Base-by-base conservation (phyloP, 2,888 invertebrate genomes). In the Thecophora atra region DNA sequence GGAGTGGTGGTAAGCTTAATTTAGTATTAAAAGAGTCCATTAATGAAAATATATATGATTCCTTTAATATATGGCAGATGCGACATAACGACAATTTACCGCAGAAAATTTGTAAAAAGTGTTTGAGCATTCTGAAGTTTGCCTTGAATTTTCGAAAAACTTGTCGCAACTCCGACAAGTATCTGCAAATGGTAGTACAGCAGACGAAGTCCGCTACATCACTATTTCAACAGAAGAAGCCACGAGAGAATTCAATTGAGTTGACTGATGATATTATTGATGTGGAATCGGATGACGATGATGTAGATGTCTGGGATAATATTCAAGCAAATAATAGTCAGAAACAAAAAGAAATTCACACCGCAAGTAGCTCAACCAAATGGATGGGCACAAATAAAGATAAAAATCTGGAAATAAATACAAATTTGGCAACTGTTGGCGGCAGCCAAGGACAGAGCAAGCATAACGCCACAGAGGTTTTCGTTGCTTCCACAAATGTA, bases 11-110 rank as follows among this genome's bases (percentile, higher is more conserved):
- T 78, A 74, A 76, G 72, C n/a, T n/a, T 56, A 28, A 54, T 15
- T n/a, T n/a, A n/a, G n/a, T 66, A 11, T 19, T 37, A 51, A 1
- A 52, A 28, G 6, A 21, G n/a, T n/a, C n/a, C n/a, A n/a, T n/a
- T n/a, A 19, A 42, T 24, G 3, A 24, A 4, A 26, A 3, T 42
- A n/a, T 24, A 19, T 54, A 54, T 8, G n/a, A n/a, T 0, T 8
- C 26, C 15, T 58, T 24, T 44, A 24, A n/a, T 19, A 1, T 56
- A 26, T 70, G 72, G 0, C 42, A 84, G 84, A 77, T 83, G 30
- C 72, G 78, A 37, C 75, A 73, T 3, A 71, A 76, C 4, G 84
- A 84, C 68, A 79, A 79, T 11, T 69, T 85, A 42, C 85, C 84
- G 0, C 82, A 82, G 8, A 79, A 82, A 73, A 84, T 83, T 52